These are phyloP conservation scores for Eudyptes chrysolophus DNA, from an alignment of 2,113 vertebrate genomes.

Conservation along the genomic window DNA sequence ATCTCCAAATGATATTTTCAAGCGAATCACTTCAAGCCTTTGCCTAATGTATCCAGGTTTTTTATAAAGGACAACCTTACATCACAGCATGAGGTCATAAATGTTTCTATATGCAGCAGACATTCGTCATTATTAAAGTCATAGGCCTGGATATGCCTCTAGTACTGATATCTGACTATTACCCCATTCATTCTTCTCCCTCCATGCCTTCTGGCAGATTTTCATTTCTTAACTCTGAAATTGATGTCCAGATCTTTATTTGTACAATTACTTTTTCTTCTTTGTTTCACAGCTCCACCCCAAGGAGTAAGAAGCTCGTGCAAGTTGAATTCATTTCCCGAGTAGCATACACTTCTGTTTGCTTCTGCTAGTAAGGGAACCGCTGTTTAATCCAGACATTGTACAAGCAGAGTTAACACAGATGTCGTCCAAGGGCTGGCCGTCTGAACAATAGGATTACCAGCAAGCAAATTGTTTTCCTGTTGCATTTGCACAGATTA, in stretches of 20 bases:
- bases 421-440: background rate
- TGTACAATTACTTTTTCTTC: background rate
- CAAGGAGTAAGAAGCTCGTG: background rate
- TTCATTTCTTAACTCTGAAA: background rate
- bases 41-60: background rate
- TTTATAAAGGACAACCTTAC: background rate
- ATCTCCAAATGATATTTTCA: background rate
- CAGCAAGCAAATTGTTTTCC: background rate
- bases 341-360: background rate
- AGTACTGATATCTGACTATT: background rate
- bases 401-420: background rate
- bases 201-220: background rate
- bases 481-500: background rate
- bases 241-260: background rate
- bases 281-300: conserved; percentile 7
- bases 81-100: background rate
- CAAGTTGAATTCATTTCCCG: background rate
- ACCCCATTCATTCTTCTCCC: background rate
- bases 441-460: background rate
- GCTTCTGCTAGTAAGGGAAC: background rate
- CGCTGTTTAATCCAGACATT: background rate
- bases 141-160: background rate
- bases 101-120: background rate
- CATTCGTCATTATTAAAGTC: background rate
- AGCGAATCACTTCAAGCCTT: background rate